phyloP scores from a whole-genome alignment of 2,888 invertebrate genomes.

The Scrobipalpa costella region DNA sequence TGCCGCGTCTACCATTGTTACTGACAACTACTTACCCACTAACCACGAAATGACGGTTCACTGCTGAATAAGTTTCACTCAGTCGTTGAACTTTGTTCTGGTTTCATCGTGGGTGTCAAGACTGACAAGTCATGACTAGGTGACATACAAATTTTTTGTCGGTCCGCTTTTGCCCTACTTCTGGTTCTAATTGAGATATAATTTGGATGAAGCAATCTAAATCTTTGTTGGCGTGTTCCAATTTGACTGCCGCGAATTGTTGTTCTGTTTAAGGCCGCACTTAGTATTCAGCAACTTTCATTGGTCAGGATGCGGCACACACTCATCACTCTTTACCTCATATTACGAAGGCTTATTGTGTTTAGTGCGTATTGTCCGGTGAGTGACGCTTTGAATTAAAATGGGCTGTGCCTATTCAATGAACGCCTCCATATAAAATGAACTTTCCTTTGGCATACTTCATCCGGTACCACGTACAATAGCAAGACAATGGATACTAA shows the following conservation, averaged over 20 bases:
- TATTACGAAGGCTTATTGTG: conserved; percentile 68
- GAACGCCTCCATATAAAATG: conserved; percentile 36
- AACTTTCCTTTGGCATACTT: conserved; percentile 32
- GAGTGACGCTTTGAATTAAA: conserved; percentile 60
- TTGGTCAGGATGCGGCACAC: conserved; percentile 59
- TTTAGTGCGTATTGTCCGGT: conserved; percentile 62
- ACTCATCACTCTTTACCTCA: conserved; percentile 72
- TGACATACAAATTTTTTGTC: conserved; percentile 42
- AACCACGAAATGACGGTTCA: conserved; percentile 66
- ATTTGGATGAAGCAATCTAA: conserved; percentile 21
- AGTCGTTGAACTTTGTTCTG: conserved; percentile 75
- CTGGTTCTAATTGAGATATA: conserved; percentile 31
- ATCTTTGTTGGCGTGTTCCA: conserved; percentile 29
- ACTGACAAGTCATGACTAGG: conserved; percentile 48
- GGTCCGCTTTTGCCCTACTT: conserved; percentile 35
- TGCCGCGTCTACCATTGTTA: conserved; percentile 63
- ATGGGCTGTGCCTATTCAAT: conserved; percentile 44
- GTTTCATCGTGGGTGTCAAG: conserved; percentile 64
- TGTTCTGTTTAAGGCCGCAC: conserved; percentile 47
- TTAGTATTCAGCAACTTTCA: conserved; percentile 62
- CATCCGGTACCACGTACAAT: neutral
- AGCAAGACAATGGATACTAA: neutral
- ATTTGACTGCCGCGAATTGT: conserved; percentile 36
- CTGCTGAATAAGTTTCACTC: conserved; percentile 73
- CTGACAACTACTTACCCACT: conserved; percentile 55